Evolutionary conservation across 1,140 invertebrate genomes (phyloP).

Genomic region (Pseudomyrmex flavicornis): DNA sequence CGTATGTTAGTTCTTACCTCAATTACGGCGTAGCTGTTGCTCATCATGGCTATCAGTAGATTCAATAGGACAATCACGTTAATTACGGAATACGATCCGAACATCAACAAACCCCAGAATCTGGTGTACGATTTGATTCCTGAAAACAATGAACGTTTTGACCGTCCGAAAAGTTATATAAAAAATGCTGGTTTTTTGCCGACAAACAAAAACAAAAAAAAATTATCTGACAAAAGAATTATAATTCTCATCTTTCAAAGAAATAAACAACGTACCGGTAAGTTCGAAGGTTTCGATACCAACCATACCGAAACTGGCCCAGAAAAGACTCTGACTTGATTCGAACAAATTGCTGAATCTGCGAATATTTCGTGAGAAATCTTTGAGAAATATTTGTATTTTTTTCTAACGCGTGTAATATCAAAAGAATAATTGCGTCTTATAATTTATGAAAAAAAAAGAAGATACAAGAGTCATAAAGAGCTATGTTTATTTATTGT

Average conservation of each 20-base stretch:
- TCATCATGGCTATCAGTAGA: slow-evolving; percentile 96
- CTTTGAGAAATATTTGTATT: not conserved
- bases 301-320: slow-evolving; percentile 95
- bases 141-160: slow-evolving; percentile 41
- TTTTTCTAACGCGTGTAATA: not conserved
- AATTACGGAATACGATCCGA: slow-evolving; percentile 93
- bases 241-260: not conserved
- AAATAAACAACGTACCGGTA: slow-evolving; percentile 78
- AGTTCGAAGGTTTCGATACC: slow-evolving; percentile 93
- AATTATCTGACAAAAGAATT: no score
- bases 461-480: not conserved
- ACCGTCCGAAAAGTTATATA: not conserved
- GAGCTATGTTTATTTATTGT: not conserved
- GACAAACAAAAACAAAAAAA: not conserved
- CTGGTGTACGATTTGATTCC: slow-evolving; percentile 92
- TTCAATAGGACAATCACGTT: slow-evolving; percentile 94
- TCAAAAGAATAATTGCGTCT: not conserved
- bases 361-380: slow-evolving; percentile 7
- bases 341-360: slow-evolving; percentile 92
- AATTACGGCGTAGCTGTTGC: slow-evolving; percentile 94
- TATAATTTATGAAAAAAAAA: not conserved
- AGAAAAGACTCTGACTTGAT: slow-evolving; percentile 95
- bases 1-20: slow-evolving; percentile 83
- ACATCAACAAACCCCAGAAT: slow-evolving; percentile 93
- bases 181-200: not conserved